Base-by-base conservation (phyloP, 2,888 invertebrate genomes). In the Pristionchus japonicus region DNA sequence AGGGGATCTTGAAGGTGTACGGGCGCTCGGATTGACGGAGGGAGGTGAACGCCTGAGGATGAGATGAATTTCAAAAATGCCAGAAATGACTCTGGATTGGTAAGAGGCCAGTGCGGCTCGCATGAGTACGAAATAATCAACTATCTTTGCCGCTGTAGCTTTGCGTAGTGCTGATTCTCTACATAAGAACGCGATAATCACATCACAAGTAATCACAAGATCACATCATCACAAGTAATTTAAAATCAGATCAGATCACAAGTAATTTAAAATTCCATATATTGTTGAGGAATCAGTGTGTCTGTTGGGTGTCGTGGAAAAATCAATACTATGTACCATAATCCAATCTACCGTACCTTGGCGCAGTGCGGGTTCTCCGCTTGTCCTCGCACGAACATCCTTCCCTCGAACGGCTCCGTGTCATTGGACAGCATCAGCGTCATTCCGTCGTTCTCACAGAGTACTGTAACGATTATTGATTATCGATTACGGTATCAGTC, bases 301-400 rank as follows among this genome's bases (percentile, higher is more conserved):
- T n/a, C n/a, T n/a, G n/a, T n/a, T n/a, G n/a, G n/a, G n/a, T 80
- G 17, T 74, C 27, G 31, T 74, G 31, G 17, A 74, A 9, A 34
- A 34, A 37, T 74, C 34, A n/a, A 74, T 74, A 74, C 4, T 27
- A 7, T 4, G 31, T 74, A 20, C 20, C 31, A 11, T 31, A 47
- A 31, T n/a, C 23, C 52, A 52, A 52, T 52, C 64, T 15, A 34
- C 31, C 64, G 34, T 34, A 86, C 88, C 89, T 92, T 92, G 47
- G 93, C 91, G 90, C 94, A 94, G 85, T 92, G 90, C 31, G 93
- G 93, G 90, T 94, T 94, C 80, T 93, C 93, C 3, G 92, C 91
- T 88, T 94, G 94, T 85, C 93, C 93, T 37, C 91, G 90, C n/a
- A 94, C 94, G 89, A 92, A 94, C 47, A 94, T 92, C 40, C 92